A percentile compares a stretch with the other conserved stretches of the same genome.
phyloP scores from a whole-genome alignment of 2,113 vertebrate species.

The Gymnorhina tibicen region DNA sequence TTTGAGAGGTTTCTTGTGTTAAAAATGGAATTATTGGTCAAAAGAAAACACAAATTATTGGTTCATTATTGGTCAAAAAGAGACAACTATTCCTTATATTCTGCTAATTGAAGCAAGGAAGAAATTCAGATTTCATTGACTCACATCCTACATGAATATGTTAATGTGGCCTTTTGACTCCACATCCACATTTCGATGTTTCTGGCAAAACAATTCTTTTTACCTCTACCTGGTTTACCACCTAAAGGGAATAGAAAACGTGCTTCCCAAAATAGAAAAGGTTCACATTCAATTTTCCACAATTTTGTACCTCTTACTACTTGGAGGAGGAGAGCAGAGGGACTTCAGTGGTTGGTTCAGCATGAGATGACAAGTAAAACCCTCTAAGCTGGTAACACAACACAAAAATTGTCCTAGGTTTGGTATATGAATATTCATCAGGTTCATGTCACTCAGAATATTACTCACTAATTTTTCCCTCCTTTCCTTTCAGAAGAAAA shows the following conservation, averaged over 20 bases:
- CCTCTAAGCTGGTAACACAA: neutral
- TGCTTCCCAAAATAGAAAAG: neutral
- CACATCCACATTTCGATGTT: neutral
- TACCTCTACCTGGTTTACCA: neutral
- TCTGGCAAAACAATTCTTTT: neutral
- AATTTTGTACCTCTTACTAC: neutral
- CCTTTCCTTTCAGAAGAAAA: neutral
- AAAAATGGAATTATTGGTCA: neutral
- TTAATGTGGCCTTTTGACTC: neutral
- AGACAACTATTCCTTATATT: neutral
- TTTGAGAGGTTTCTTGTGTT: neutral
- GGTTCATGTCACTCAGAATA: neutral
- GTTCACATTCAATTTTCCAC: neutral
- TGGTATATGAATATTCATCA: neutral
- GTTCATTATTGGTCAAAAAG: neutral
- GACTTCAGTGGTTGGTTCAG: neutral
- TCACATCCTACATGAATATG: neutral
- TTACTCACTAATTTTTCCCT: neutral
- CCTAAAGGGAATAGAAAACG: neutral
- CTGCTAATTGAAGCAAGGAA: neutral
- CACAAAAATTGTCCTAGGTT: neutral
- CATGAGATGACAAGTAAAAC: neutral
- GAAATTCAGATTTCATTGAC: neutral
- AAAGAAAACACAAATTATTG: neutral
- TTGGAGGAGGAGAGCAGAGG: neutral